Percentiles rank a stretch among this genome's conserved stretches.
These are phyloP conservation scores for Platichthys stellatus DNA, from an alignment of 2,113 vertebrate species.

Conservation along the genomic window DNA sequence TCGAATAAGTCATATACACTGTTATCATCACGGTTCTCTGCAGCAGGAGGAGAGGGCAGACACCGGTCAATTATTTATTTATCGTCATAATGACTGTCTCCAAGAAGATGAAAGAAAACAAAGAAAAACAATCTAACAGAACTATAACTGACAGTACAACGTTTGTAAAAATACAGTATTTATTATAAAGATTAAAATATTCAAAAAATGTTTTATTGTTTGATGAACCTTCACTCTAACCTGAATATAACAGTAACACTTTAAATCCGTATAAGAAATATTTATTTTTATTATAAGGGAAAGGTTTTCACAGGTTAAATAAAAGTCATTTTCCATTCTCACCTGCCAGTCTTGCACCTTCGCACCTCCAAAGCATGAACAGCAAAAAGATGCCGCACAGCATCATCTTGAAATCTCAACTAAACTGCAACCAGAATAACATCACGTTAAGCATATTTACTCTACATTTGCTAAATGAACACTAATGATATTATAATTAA, in stretches of 20 bases:
- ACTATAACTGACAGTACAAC: not conserved
- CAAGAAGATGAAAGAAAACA: constrained; percentile 7
- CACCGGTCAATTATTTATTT: constrained; percentile 1
- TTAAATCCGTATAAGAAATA: no score
- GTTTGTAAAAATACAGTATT: not conserved
- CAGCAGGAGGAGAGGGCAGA: constrained; percentile 35
- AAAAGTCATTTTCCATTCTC: constrained; percentile 63
- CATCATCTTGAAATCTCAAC: constrained; percentile 82
- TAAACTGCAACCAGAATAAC: constrained; percentile 37
- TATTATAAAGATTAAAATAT: not conserved
- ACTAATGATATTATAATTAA: not conserved
- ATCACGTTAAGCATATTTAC: constrained; percentile 19
- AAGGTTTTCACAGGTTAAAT: no score
- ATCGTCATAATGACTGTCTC: constrained; percentile 2
- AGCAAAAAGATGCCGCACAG: constrained; percentile 82
- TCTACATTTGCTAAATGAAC: not conserved
- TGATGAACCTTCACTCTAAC: no score
- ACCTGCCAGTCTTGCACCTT: constrained; percentile 88
- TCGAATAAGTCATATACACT: constrained; percentile 95
- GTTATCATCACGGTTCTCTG: constrained; percentile 92
- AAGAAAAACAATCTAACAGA: not conserved
- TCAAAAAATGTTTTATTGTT: no score
- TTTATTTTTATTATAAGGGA: no score
- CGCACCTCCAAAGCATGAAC: constrained; percentile 79
- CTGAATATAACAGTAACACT: no score